Conservation (phyloP, 2,797 vertebrate genomes). For the Liparis tanakae region DNA sequence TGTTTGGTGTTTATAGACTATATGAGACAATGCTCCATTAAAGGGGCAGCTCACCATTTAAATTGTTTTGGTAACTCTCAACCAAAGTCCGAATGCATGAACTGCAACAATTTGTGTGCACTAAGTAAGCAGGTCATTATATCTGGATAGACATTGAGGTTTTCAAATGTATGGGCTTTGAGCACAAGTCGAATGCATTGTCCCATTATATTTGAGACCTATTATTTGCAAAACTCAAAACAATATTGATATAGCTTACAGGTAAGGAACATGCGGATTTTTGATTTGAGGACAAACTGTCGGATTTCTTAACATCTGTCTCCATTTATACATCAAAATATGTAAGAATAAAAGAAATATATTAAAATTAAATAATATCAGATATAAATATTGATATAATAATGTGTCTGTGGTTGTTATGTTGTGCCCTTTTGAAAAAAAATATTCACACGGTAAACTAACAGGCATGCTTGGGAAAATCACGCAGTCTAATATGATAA, state of each 20-base stretch:
- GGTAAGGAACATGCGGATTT: background rate
- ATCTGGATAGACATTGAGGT: background rate
- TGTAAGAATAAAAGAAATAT: too few relatives aligned
- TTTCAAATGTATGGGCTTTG: background rate
- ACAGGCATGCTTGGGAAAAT: background rate
- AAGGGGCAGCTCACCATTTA: background rate
- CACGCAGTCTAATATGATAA: background rate
- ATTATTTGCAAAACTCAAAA: background rate
- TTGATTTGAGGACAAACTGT: background rate
- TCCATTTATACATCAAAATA: background rate
- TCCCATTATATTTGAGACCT: background rate
- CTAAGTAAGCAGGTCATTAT: too few relatives aligned
- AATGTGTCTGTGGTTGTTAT: background rate
- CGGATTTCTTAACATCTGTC: background rate
- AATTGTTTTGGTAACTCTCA: background rate
- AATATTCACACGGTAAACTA: background rate
- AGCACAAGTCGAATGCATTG: background rate
- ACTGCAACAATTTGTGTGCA: background rate
- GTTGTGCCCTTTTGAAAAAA: background rate
- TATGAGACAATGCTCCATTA: background rate
- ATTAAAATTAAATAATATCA: background rate
- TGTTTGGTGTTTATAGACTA: background rate
- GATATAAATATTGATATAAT: background rate
- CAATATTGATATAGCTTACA: background rate
- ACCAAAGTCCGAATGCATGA: background rate